Evolutionary conservation across 2,113 vertebrate genomes (phyloP).

Genomic region (Bothrops jararaca): DNA sequence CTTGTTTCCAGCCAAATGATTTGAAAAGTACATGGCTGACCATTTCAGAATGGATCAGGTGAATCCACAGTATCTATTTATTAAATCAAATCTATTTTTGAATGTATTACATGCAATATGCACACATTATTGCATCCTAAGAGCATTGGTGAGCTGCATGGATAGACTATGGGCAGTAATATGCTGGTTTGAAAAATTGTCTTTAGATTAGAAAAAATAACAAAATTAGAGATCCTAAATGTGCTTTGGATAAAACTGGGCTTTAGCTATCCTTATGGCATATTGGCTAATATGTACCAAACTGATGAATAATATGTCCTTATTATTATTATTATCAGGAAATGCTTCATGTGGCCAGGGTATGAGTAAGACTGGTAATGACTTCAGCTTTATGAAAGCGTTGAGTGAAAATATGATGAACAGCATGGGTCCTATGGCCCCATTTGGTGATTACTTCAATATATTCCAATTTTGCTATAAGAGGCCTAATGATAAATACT

Average conservation of each 20-base stretch:
- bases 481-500: background rate
- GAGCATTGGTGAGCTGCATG: background rate
- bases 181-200: background rate
- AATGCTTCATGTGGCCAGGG: background rate
- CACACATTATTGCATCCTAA: background rate
- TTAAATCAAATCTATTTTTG: background rate
- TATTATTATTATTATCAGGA: background rate
- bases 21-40: background rate
- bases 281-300: background rate
- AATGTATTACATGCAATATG: background rate
- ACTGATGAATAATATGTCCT: background rate
- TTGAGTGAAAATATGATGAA: background rate
- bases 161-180: background rate
- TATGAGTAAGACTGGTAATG: background rate
- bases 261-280: background rate
- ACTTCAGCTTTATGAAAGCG: background rate
- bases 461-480: background rate
- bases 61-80: background rate
- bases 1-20: background rate
- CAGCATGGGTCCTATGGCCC: background rate
- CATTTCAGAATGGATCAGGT: background rate
- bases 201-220: background rate
- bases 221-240: background rate
- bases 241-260: background rate
- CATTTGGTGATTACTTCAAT: background rate